Conservation (phyloP, 2,113 vertebrate genomes). For the Pontoporia blainvillei region DNA sequence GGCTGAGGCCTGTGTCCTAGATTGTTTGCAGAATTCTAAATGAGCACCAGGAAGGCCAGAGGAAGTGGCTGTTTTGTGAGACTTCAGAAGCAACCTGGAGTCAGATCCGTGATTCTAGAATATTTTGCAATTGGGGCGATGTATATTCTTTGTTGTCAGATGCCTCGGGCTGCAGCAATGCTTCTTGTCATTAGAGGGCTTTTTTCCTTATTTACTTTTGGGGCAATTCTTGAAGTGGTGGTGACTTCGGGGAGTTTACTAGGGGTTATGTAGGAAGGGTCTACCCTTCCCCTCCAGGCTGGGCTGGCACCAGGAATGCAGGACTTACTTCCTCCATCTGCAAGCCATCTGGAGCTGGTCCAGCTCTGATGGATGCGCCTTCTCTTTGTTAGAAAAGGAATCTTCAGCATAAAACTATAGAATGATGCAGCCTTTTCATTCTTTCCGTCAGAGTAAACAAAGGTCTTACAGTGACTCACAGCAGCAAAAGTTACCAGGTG, state of each 20-base stretch:
- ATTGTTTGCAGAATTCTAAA: background rate
- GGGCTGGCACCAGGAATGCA: background rate
- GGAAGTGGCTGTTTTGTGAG: background rate
- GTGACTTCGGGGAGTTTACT: background rate
- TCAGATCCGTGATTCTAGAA: background rate
- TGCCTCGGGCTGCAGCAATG: too few species aligned
- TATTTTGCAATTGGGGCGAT: background rate
- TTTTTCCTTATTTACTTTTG: background rate
- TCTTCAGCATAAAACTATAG: background rate
- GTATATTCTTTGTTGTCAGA: background rate
- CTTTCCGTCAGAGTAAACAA: background rate
- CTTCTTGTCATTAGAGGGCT: background rate
- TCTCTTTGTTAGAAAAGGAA: background rate
- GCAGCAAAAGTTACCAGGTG: background rate
- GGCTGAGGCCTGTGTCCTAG: background rate
- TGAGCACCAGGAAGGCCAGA: background rate
- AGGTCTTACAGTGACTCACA: background rate
- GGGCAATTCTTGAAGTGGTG: background rate
- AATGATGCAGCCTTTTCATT: background rate
- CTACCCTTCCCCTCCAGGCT: fast-evolving
- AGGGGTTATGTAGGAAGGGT: background rate
- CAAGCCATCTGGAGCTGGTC: background rate
- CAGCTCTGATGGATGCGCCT: background rate
- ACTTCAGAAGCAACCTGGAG: background rate
- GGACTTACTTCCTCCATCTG: background rate